Evolutionary conservation across 1,140 invertebrate genomes (phyloP).

Genomic region (Listronotus bonariensis): DNA sequence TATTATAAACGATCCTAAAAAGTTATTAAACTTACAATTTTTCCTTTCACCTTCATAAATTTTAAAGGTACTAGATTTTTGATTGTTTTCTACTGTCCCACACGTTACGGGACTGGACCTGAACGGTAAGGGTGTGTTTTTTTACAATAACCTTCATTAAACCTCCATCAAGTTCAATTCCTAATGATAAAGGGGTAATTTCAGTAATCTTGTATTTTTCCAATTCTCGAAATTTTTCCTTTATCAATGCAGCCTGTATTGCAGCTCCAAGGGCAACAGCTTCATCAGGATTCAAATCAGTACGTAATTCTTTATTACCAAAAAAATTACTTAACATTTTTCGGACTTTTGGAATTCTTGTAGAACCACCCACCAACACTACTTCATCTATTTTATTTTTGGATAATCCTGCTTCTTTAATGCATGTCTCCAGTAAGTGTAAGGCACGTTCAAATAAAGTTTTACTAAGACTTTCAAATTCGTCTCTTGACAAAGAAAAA

Average conservation of each 20-base stretch:
- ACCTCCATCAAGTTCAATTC: constrained; percentile 14
- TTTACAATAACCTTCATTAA: constrained; percentile 27
- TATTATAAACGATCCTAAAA: constrained; percentile 31
- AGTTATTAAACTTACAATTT: constrained; percentile 34
- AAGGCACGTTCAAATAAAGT: constrained; percentile 64
- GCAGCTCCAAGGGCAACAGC: constrained; percentile 40
- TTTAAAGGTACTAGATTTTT: constrained; percentile 11
- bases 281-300: constrained; percentile 54
- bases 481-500: constrained; percentile 70
- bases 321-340: constrained; percentile 58
- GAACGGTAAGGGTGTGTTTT: constrained; percentile 32
- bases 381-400: constrained; percentile 60
- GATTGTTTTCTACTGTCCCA: constrained; percentile 22
- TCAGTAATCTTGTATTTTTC: constrained; percentile 31
- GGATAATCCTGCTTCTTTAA: constrained; percentile 21
- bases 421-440: constrained; percentile 25
- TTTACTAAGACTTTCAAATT: constrained; percentile 74
- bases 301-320: constrained; percentile 40
- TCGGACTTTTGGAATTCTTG: constrained; percentile 66
- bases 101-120: background rate
- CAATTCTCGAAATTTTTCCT: constrained; percentile 6
- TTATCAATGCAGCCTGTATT: constrained; percentile 31
- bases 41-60: constrained; percentile 39
- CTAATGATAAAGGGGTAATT: constrained; percentile 35
- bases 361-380: constrained; percentile 67